These are phyloP conservation scores for Athene noctua DNA, from an alignment of 2,113 vertebrate genomes.

Conservation along the genomic window DNA sequence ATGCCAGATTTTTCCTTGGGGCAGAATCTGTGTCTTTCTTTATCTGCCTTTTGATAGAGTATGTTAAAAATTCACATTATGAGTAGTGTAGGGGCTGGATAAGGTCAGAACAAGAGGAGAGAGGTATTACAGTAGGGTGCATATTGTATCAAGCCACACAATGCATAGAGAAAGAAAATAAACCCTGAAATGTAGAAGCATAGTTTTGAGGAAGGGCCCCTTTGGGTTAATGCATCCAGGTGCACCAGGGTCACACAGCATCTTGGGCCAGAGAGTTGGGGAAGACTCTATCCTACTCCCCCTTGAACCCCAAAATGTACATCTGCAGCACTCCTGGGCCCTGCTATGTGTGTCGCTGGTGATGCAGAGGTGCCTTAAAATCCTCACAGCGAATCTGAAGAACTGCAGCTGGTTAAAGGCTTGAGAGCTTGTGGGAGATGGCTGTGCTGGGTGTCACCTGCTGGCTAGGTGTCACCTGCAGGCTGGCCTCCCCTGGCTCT, in stretches of 20 bases:
- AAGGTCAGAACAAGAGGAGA: background rate
- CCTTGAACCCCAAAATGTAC: background rate
- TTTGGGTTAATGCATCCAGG: background rate
- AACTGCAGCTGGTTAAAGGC: background rate
- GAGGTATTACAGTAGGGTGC: background rate
- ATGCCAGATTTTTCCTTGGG: background rate
- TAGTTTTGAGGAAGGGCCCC: background rate
- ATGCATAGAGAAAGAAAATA: background rate
- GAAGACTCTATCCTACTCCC: background rate
- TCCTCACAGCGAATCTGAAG: background rate
- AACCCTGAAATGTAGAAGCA: background rate
- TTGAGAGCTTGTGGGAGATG: background rate
- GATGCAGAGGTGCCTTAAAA: background rate
- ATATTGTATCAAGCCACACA: background rate
- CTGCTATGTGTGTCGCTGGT: background rate
- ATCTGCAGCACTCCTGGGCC: too few species aligned
- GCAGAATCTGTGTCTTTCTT: background rate
- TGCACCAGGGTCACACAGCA: background rate
- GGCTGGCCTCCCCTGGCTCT: background rate
- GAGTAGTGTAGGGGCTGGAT: background rate
- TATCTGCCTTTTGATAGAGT: background rate
- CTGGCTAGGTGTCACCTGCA: background rate
- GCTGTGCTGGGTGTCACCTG: background rate
- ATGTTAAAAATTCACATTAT: background rate
- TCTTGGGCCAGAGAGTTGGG: background rate